Base-by-base conservation (phyloP, 2,797 vertebrate species). In the Gymnothorax javanicus region DNA sequence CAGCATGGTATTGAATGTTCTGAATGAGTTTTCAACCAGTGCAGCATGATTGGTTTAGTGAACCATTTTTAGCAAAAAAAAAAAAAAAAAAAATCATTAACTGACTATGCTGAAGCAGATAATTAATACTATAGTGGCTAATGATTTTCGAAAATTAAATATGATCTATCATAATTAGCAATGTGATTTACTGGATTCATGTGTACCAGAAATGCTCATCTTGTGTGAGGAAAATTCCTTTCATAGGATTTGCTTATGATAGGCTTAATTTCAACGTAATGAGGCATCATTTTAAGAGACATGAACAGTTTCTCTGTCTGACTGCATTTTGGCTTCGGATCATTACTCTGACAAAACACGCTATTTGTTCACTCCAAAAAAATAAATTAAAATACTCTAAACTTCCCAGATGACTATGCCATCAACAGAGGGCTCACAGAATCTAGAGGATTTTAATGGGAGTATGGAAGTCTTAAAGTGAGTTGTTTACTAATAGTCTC, bases 271-370 rank as follows among this genome's bases (percentile, higher is more conserved):
- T 79, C 75, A 79, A 79, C 50, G 17, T 79, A 79, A 79, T 79
- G 75, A 79, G 20, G 75, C 75, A 79, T 52, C 7, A 79, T 79
- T 79, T 56, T 79, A 79, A 11, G 50, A 79, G 50, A 54, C 43
- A 54, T 52, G 50, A 9, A 79, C 52, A 52, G 1, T 54, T 79
- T 52, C 75, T 79, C 50, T 52, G n/a, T 23, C 17, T 79, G 75
- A 79, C 17, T 79, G 75, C 73, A 77, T 52, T 77, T 54, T n/a
- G 56, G 43, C 12, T 52, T 54, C 23, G 50, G 75, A 79, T 54
- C 75, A 79, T 79, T 79, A 79, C 75, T 54, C 75, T 79, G 75
- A 79, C 50, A n/a, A 79, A 79, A 50, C 75, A n/a, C 50, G 52
- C 50, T 17, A 52, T 15, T 79, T 54, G 54, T 54, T 54, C 75